phyloP scores from a whole-genome alignment of 2,888 invertebrate species.

The Agrochola circellaris region DNA sequence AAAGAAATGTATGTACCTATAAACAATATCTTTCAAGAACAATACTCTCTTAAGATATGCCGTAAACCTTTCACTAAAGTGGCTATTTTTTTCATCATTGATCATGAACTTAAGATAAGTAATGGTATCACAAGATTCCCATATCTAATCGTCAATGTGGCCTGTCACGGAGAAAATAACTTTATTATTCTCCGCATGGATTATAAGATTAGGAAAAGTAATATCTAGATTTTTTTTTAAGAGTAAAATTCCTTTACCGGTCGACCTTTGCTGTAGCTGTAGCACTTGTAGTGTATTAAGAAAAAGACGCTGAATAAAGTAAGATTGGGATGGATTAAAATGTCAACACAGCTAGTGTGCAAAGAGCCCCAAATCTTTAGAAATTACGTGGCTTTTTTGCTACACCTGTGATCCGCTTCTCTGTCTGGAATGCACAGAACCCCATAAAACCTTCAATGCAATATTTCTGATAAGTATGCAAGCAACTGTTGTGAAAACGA shows the following conservation, averaged over 20 bases:
- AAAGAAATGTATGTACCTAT: constrained; percentile 7
- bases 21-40: constrained; percentile 24
- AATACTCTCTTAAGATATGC: constrained; percentile 9
- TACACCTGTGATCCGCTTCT: not conserved
- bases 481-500: not conserved
- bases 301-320: not conserved
- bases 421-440: not conserved
- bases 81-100: constrained; percentile 23
- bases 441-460: not conserved
- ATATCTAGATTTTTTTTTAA: not conserved
- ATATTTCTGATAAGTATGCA: not conserved
- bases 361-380: not conserved
- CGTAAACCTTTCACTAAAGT: not conserved
- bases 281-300: not conserved
- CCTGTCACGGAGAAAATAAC: not conserved
- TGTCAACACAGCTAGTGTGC: not conserved
- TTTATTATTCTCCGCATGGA: not conserved
- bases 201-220: not conserved
- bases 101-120: constrained; percentile 42
- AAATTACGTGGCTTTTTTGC: not conserved
- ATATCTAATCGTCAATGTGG: constrained; percentile 39
- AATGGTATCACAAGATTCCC: constrained; percentile 19
- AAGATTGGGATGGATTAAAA: not conserved
- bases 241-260: not conserved
- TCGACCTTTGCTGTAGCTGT: not conserved